Conservation (phyloP, 2,797 vertebrate genomes). For the Tachyglossus aculeatus region DNA sequence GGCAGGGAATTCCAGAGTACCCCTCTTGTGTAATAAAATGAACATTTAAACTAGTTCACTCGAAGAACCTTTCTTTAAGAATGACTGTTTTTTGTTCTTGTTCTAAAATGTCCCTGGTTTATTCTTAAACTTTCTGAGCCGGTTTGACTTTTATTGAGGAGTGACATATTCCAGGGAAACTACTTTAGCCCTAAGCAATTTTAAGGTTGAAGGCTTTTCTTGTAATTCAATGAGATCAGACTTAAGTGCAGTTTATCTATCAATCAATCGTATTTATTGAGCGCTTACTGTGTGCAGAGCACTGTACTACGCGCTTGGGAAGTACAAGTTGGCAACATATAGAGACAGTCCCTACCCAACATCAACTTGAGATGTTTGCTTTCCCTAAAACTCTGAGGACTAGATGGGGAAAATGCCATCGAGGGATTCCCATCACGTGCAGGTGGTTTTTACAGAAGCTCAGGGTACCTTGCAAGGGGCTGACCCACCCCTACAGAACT, state of each 20-base stretch:
- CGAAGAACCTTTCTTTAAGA: constrained; percentile 36
- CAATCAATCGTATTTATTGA: too few relatives aligned
- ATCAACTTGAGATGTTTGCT: constrained; percentile 23
- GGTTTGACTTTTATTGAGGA: neutral
- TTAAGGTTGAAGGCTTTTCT: constrained; percentile 57
- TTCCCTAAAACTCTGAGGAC: neutral
- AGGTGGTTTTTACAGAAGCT: neutral
- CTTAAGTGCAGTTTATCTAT: neutral
- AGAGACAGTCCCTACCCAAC: too few relatives aligned
- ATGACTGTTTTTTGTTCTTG: neutral
- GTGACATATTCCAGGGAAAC: neutral
- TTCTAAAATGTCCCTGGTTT: neutral
- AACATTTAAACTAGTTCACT: constrained; percentile 51
- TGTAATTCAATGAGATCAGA: constrained; percentile 14
- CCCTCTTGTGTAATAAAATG: constrained; percentile 60
- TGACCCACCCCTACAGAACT: too few relatives aligned
- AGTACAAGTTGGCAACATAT: too few relatives aligned
- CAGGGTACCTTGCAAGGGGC: too few relatives aligned
- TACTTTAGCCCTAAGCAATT: constrained; percentile 38
- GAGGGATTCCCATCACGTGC: neutral
- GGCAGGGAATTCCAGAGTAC: constrained; percentile 58
- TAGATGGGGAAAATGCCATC: neutral
- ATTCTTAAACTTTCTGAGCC: constrained; percentile 2
- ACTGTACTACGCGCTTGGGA: too few relatives aligned
- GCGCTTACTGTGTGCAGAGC: too few relatives aligned